These are phyloP conservation scores for Sylvicola cinctus DNA, from an alignment of 2,888 invertebrate genomes.

Conservation along the genomic window DNA sequence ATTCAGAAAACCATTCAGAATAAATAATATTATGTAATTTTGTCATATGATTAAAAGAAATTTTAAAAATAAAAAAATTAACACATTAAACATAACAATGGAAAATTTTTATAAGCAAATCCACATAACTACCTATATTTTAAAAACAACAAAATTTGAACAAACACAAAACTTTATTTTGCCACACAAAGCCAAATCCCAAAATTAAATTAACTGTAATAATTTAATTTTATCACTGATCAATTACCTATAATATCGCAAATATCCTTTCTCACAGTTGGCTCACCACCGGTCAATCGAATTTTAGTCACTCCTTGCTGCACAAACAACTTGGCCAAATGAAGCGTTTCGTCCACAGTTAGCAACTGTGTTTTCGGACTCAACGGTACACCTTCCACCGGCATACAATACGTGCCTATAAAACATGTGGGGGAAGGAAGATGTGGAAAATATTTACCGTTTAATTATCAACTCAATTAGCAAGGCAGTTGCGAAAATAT, in stretches of 20 bases:
- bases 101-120: too few species aligned
- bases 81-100: too few species aligned
- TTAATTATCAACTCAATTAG: background rate
- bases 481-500: constrained; percentile 17
- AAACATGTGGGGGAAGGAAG: constrained; percentile 7
- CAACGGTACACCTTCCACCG: constrained; percentile 76
- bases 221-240: background rate
- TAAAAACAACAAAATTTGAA: constrained; percentile 2
- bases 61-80: too few species aligned
- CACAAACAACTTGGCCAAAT: constrained; percentile 65
- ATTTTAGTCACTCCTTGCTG: constrained; percentile 79
- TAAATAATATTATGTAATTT: too few species aligned
- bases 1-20: too few species aligned
- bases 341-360: constrained; percentile 59
- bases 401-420: constrained; percentile 94
- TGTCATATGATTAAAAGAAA: too few species aligned
- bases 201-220: background rate
- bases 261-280: constrained; percentile 75
- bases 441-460: background rate
- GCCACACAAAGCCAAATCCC: background rate
- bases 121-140: too few species aligned
- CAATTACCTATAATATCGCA: constrained; percentile 55
- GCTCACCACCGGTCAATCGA: constrained; percentile 92
- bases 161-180: background rate
- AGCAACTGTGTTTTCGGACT: constrained; percentile 56